A percentile compares a stretch with the other conserved stretches of the same genome.
Conservation (phyloP, 2,797 vertebrate genomes). For the Characodon lateralis region DNA sequence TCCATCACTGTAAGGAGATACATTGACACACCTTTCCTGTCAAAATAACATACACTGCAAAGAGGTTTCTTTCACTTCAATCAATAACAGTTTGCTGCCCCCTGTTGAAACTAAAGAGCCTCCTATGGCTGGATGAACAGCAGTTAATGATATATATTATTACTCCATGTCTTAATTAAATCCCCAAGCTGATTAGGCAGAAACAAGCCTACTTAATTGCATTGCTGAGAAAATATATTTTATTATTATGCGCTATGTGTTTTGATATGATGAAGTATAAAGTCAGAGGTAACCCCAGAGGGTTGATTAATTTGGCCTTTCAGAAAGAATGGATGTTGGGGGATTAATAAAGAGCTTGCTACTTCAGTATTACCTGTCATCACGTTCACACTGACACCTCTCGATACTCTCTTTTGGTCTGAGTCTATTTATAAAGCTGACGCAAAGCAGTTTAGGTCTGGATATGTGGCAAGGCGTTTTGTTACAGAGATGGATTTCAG, state of each 20-base stretch:
- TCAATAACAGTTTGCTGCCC: constrained; percentile 52
- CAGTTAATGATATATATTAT: constrained; percentile 1
- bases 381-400: neutral
- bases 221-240: neutral
- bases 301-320: constrained; percentile 4
- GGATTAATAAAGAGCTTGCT: neutral
- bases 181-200: neutral
- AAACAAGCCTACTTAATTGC: constrained; percentile 6
- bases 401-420: neutral
- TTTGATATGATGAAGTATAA: neutral
- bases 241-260: neutral
- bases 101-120: constrained; percentile 41
- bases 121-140: neutral
- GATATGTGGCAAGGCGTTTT: neutral
- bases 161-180: constrained; percentile 2
- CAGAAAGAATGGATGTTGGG: neutral
- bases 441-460: neutral
- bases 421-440: neutral
- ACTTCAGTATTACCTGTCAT: neutral
- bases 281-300: neutral
- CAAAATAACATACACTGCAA: neutral
- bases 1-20: neutral
- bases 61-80: neutral
- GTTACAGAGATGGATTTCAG: neutral
- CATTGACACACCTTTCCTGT: neutral